A percentile compares a stretch with the other conserved stretches of the same genome.
phyloP scores from a whole-genome alignment of 2,797 vertebrate genomes.

The Vireo griseus region DNA sequence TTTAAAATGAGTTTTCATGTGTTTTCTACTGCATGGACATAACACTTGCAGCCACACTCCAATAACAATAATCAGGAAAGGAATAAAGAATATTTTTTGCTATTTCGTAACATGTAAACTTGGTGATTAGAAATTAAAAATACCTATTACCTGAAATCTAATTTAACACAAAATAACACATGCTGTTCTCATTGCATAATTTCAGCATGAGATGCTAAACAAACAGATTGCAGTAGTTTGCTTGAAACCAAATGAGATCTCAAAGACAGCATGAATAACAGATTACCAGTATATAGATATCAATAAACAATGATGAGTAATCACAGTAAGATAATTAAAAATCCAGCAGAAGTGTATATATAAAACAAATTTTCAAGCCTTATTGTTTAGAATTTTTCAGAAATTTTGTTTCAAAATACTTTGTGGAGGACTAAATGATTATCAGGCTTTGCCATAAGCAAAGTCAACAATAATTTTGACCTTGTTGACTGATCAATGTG shows the following conservation, averaged over 20 bases:
- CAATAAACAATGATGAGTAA: neutral
- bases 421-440: neutral
- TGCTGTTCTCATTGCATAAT: neutral
- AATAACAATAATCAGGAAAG: neutral
- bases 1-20: neutral
- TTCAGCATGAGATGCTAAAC: neutral
- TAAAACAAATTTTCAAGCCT: neutral
- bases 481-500: neutral
- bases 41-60: neutral
- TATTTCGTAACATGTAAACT: neutral
- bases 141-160: neutral
- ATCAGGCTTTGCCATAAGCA: neutral
- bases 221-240: neutral
- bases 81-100: neutral
- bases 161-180: neutral
- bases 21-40: neutral
- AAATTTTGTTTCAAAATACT: neutral
- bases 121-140: neutral
- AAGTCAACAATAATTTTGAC: neutral
- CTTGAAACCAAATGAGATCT: neutral
- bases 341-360: neutral
- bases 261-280: neutral
- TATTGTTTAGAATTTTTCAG: neutral
- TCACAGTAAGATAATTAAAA: neutral
- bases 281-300: neutral